Conservation (phyloP, 2,888 invertebrate genomes). For the Leptinotarsa tumamoca region DNA sequence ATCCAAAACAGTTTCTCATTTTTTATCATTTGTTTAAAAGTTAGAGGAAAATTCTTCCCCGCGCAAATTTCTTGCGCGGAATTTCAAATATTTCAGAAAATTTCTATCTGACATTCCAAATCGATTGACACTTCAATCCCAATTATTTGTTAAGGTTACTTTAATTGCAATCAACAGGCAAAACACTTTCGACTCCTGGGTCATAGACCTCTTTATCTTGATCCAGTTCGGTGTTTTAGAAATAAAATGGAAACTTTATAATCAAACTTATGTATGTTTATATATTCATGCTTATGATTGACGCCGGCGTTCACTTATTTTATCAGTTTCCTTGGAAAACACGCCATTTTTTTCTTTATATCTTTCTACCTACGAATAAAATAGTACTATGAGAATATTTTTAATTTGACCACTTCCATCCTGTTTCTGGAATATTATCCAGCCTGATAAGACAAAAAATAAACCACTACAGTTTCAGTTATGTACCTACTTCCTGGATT, state of each 20-base stretch:
- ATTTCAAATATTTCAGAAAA: too few species aligned
- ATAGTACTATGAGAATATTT: constrained; percentile 5
- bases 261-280: not conserved
- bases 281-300: not conserved
- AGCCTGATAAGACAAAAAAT: constrained; percentile 11
- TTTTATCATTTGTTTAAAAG: too few species aligned
- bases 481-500: constrained; percentile 3
- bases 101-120: too few species aligned
- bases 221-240: not conserved
- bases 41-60: too few species aligned
- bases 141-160: too few species aligned
- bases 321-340: not conserved
- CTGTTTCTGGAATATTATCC: constrained; percentile 30
- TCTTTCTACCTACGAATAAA: not conserved
- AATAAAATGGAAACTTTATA: not conserved
- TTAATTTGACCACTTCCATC: constrained; percentile 33
- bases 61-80: too few species aligned
- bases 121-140: too few species aligned
- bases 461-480: not conserved
- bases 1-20: too few species aligned
- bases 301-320: not conserved
- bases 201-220: too few species aligned
- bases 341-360: not conserved
- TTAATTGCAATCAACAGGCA: too few species aligned
- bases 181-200: too few species aligned